phyloP scores from a whole-genome alignment of 2,113 vertebrate genomes.

The Phrynocephalus versicolor region DNA sequence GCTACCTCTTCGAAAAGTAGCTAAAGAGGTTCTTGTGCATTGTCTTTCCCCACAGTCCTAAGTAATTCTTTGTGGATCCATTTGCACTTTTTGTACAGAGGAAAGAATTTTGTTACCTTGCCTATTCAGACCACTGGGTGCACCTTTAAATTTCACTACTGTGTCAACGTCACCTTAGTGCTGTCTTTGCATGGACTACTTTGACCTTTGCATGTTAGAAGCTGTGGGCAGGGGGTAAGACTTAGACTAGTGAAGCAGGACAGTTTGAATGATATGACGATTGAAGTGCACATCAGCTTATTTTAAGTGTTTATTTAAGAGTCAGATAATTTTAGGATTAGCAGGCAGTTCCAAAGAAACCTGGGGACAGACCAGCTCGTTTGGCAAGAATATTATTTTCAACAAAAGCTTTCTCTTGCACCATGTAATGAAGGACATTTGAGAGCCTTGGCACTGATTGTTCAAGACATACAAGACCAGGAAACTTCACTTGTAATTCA shows the following conservation, averaged over 20 bases:
- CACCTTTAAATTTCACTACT: constrained; percentile 60
- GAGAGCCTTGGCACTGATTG: constrained; percentile 22
- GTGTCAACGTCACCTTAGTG: constrained; percentile 49
- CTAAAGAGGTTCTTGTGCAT: constrained; percentile 41
- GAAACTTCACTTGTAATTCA: constrained; percentile 28
- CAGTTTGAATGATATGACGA: constrained; percentile 54
- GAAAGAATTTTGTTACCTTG: constrained; percentile 59
- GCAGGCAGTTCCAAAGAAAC: constrained; percentile 43
- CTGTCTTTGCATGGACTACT: constrained; percentile 51
- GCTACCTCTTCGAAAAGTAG: too few species aligned
- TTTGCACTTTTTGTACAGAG: constrained; percentile 65
- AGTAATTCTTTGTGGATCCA: constrained; percentile 63
- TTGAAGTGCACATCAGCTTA: constrained; percentile 60
- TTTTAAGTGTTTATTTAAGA: constrained; percentile 55
- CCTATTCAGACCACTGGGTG: constrained; percentile 61
- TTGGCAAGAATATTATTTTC: constrained; percentile 10
- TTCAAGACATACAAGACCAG: constrained; percentile 9
- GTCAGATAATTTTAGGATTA: constrained; percentile 47
- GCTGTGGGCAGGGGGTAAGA: constrained; percentile 21
- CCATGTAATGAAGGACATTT: constrained; percentile 23
- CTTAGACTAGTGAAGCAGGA: constrained; percentile 56
- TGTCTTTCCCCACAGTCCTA: constrained; percentile 64
- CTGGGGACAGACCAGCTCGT: constrained; percentile 18
- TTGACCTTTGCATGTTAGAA: constrained; percentile 59
- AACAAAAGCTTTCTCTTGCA: background rate